These are phyloP conservation scores for Zoanthus solanderi DNA, from an alignment of 92 coral and sea anemone genomes.

Conservation along the genomic window DNA sequence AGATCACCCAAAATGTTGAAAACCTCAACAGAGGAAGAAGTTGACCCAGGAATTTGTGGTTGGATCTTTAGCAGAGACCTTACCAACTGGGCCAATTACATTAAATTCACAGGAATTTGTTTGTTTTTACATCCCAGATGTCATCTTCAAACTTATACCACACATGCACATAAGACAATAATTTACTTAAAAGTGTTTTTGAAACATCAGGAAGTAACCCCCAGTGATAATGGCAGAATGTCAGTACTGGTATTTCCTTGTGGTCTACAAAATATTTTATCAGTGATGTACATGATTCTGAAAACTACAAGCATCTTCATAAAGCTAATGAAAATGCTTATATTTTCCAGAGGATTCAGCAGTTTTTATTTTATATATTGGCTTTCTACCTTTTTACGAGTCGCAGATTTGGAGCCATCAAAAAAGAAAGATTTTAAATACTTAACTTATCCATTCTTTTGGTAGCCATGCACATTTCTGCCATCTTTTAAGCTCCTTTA, in stretches of 20 bases:
- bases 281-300: background rate
- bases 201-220: background rate
- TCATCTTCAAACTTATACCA: background rate
- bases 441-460: no score
- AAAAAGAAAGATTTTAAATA: no score
- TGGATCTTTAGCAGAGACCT: no score
- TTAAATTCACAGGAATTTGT: background rate
- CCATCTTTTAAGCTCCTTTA: no score
- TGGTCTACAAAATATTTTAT: background rate
- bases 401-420: no score
- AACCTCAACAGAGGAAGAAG: no score
- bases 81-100: background rate
- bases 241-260: background rate
- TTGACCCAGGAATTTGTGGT: no score
- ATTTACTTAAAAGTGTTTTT: background rate
- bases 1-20: no score
- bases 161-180: background rate
- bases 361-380: no score
- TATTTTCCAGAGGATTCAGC: no score
- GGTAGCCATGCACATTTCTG: no score
- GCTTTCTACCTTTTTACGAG: no score
- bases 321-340: background rate
- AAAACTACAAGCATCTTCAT: background rate
- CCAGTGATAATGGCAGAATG: background rate
- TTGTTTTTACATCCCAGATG: background rate